Evolutionary conservation across 2,113 vertebrate genomes (phyloP).

Genomic region (Cyphotilapia sp.): DNA sequence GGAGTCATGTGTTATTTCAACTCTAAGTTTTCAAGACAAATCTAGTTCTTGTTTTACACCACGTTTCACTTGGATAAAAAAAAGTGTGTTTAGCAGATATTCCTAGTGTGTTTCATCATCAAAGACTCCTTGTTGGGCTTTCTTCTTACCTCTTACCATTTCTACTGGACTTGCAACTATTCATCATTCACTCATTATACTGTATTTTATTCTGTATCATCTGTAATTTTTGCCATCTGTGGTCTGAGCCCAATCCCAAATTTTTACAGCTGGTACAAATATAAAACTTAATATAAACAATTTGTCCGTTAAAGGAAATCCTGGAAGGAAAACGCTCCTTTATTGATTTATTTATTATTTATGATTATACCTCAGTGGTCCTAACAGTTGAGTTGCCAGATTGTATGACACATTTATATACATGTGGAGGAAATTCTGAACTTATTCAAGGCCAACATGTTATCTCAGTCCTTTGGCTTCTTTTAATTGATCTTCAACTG

Average conservation of each 20-base stretch:
- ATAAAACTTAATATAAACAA: background rate
- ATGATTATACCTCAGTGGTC: background rate
- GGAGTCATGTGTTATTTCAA: constrained; percentile 26
- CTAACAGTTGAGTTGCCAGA: background rate
- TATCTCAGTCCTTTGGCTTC: background rate
- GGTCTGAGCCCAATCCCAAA: background rate
- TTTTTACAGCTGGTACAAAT: background rate
- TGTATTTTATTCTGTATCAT: background rate
- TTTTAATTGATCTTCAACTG: background rate
- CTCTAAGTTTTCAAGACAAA: background rate
- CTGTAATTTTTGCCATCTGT: background rate
- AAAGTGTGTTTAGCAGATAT: background rate
- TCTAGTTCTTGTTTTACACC: background rate
- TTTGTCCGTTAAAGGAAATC: background rate
- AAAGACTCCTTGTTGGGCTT: background rate
- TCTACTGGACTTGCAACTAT: background rate
- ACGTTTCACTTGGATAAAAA: background rate
- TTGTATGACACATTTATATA: background rate
- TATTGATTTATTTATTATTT: background rate
- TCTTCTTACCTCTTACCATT: background rate
- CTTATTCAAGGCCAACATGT: background rate
- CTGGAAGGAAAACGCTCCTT: background rate
- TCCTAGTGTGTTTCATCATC: background rate
- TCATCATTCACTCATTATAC: background rate
- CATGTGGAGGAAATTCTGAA: background rate